Evolutionary conservation across 2,888 invertebrate genomes (phyloP).

Genomic region (Melieria crassipennis): DNA sequence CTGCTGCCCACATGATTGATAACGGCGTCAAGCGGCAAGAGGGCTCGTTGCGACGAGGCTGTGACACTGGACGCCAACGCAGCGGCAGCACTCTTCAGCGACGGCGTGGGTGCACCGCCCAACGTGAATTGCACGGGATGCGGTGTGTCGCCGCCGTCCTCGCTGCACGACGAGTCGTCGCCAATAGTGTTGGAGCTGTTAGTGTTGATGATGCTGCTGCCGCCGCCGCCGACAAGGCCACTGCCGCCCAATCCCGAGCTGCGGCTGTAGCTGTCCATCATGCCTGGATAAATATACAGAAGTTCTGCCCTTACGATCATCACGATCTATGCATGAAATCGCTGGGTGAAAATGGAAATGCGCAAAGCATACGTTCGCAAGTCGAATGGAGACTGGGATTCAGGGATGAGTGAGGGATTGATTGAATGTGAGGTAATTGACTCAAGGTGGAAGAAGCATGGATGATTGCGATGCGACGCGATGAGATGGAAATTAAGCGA

Average conservation of each 20-base stretch:
- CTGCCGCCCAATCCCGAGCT: conserved; percentile 48
- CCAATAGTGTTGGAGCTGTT: conserved; percentile 50
- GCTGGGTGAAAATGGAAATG: too few species aligned
- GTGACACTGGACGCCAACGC: conserved; percentile 33
- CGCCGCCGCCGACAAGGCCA: conserved; percentile 44
- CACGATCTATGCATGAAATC: conserved; percentile 15
- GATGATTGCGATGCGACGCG: background rate
- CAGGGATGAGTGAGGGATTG: too few species aligned
- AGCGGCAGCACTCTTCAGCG: conserved; percentile 23
- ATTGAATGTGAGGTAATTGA: too few species aligned
- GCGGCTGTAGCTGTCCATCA: conserved; percentile 56
- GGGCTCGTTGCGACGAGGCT: conserved; percentile 28
- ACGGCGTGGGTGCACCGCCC: conserved; percentile 47
- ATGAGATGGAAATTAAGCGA: background rate
- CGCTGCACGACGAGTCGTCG: conserved; percentile 62
- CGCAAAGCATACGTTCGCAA: too few species aligned
- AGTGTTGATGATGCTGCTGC: conserved; percentile 46
- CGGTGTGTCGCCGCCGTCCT: conserved; percentile 56
- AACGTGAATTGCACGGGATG: conserved; percentile 57
- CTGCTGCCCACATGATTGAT: conserved; percentile 42
- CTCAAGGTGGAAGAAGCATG: too few species aligned
- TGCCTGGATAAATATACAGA: conserved; percentile 59
- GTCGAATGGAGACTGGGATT: too few species aligned
- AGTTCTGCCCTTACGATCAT: conserved; percentile 58
- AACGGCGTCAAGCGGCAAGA: conserved; percentile 36